Percentiles rank a stretch among this genome's conserved stretches.
phyloP scores from a whole-genome alignment of 1,140 invertebrate species.

The Papilio machaon region DNA sequence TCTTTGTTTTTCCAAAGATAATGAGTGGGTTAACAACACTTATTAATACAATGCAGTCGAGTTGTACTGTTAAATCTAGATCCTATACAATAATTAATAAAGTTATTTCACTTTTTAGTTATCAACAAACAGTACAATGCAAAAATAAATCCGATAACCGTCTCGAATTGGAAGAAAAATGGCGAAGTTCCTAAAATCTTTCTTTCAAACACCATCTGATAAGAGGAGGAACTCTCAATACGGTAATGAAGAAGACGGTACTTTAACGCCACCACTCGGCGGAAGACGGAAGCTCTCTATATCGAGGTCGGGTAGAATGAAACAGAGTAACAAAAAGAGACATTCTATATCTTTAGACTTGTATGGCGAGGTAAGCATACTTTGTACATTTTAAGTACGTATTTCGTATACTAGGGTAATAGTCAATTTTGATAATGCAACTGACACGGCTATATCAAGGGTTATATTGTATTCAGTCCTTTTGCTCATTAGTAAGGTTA shows the following conservation, averaged over 20 bases:
- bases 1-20: too few relatives aligned
- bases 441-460: too few relatives aligned
- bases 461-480: too few relatives aligned
- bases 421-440: too few relatives aligned
- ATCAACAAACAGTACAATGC: not conserved
- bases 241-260: conserved; percentile 56
- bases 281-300: conserved; percentile 74
- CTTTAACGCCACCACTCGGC: conserved; percentile 58
- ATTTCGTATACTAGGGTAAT: too few relatives aligned
- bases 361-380: conserved; percentile 70
- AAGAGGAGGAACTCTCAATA: conserved; percentile 58
- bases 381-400: not conserved
- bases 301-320: conserved; percentile 77
- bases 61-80: not conserved
- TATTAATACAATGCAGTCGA: too few relatives aligned
- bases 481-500: too few relatives aligned
- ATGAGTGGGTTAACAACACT: too few relatives aligned
- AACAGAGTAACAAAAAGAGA: conserved; percentile 72
- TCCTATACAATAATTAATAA: not conserved
- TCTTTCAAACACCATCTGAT: conserved; percentile 64
- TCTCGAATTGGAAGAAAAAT: conserved; percentile 47
- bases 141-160: conserved; percentile 13
- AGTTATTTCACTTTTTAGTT: not conserved
- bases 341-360: conserved; percentile 71
- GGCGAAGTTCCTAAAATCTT: conserved; percentile 79